These are phyloP conservation scores for Amblyraja radiata DNA, from an alignment of 2,797 vertebrate species.

Conservation along the genomic window DNA sequence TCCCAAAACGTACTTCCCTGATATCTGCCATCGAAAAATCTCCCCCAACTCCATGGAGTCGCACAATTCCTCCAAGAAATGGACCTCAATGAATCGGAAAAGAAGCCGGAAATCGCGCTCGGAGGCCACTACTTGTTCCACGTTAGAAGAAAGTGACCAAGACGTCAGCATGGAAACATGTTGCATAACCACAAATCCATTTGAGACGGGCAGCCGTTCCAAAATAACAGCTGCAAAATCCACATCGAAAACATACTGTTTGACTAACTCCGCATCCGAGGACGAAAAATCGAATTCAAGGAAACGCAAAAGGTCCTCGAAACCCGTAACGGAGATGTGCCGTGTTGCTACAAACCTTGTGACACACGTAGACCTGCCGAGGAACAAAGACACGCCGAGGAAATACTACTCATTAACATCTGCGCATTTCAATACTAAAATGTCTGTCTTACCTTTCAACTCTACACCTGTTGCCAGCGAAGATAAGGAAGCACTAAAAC, in stretches of 20 bases:
- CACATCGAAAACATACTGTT: no score
- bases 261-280: neutral
- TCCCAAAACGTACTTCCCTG: neutral
- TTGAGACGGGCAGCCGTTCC: neutral
- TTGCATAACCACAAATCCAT: no score
- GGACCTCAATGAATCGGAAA: neutral
- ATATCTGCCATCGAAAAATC: neutral
- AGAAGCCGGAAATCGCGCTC: neutral
- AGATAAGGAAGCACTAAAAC: neutral
- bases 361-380: neutral
- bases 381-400: neutral
- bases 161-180: neutral
- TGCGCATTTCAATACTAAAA: neutral
- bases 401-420: no score
- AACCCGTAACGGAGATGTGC: neutral
- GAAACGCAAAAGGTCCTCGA: constrained; percentile 10
- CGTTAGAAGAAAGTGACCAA: neutral
- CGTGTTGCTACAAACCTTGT: neutral
- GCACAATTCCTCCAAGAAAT: neutral
- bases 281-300: neutral
- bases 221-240: neutral
- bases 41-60: neutral
- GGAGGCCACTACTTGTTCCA: neutral
- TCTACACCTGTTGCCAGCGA: no score
- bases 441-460: neutral